Evolutionary conservation across 2,113 vertebrate genomes (phyloP).

Genomic region (Cariama cristata): DNA sequence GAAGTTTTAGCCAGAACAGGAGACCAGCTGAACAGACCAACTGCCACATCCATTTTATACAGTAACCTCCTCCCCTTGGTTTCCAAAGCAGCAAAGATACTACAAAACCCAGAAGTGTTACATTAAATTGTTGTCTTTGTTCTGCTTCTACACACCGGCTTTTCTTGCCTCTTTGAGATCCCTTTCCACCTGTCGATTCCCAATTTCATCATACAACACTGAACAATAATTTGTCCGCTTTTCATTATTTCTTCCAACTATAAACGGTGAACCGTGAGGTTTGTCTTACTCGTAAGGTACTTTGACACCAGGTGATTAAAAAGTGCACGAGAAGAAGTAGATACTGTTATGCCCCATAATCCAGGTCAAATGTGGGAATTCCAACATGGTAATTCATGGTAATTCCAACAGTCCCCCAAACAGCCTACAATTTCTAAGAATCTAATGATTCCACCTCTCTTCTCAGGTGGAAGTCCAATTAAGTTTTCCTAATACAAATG

Average conservation of each 20-base stretch:
- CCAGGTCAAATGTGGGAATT: background rate
- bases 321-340: background rate
- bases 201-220: background rate
- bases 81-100: background rate
- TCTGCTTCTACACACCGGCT: fast-evolving
- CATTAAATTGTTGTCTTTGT: background rate
- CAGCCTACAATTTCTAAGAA: background rate
- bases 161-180: background rate
- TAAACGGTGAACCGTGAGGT: background rate
- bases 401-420: background rate
- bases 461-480: background rate
- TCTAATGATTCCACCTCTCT: background rate
- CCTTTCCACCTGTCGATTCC: background rate
- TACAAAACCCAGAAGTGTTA: background rate
- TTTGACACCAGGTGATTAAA: background rate
- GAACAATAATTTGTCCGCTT: background rate
- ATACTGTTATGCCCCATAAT: background rate
- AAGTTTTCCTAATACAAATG: background rate
- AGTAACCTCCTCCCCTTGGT: background rate
- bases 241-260: background rate
- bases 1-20: background rate
- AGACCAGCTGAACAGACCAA: background rate
- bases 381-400: background rate
- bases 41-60: background rate
- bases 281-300: background rate